Evolutionary conservation across 2,888 invertebrate species (phyloP).

Genomic region (Frankliniella fusca): DNA sequence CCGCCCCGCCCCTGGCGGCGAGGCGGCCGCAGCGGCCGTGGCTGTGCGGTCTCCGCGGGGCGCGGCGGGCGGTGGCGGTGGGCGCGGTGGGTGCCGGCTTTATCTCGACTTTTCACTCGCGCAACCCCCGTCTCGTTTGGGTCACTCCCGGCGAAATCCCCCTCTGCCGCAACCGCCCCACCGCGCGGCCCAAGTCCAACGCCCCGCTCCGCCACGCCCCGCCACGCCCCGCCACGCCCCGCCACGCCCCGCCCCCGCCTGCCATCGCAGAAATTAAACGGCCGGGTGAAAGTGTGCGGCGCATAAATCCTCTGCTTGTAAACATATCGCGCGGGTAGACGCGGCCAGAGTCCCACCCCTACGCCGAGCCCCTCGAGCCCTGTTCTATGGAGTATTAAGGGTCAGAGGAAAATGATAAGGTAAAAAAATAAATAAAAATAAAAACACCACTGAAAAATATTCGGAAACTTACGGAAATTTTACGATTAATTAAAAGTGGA

Average conservation of each 20-base stretch:
- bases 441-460: too few species aligned
- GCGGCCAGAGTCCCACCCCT: neutral
- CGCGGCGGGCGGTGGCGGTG: neutral
- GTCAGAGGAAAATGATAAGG: too few species aligned
- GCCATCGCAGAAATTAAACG: neutral
- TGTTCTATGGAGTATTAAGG: too few species aligned
- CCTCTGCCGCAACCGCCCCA: neutral
- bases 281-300: neutral
- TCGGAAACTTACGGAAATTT: too few species aligned
- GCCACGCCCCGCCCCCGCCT: neutral
- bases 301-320: neutral
- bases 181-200: neutral
- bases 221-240: neutral
- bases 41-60: neutral
- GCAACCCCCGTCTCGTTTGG: neutral
- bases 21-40: neutral
- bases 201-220: neutral
- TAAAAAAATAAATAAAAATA: too few species aligned
- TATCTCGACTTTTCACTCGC: slow-evolving; percentile 2
- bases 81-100: neutral
- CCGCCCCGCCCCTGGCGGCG: too few species aligned
- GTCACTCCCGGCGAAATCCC: too few species aligned
- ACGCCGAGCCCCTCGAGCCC: neutral
- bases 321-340: neutral
- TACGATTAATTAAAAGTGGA: too few species aligned